Percentiles rank a stretch among this genome's conserved stretches.
These are phyloP conservation scores for Teinopalpus imperialis DNA, from an alignment of 2,888 invertebrate genomes.

Conservation along the genomic window DNA sequence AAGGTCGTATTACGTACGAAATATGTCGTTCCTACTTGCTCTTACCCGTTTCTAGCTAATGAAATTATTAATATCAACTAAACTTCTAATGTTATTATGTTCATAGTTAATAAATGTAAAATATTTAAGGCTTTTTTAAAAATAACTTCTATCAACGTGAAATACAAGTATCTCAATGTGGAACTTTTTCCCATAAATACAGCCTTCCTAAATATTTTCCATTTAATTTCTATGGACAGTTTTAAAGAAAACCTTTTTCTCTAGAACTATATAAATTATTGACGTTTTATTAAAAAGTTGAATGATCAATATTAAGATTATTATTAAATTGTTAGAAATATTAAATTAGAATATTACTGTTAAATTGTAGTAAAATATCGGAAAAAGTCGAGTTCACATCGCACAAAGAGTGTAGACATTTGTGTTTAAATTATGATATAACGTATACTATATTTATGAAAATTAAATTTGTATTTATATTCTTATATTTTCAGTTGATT, in stretches of 20 bases:
- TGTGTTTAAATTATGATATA: conserved; percentile 28
- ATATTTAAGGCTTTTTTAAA: background rate
- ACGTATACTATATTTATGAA: conserved; percentile 6
- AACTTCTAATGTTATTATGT: conserved; percentile 4
- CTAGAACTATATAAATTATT: conserved; percentile 41
- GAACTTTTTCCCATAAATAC: too few species aligned
- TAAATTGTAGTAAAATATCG: conserved; percentile 57
- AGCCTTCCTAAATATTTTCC: conserved; percentile 19
- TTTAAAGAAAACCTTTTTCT: conserved; percentile 33
- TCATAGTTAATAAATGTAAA: background rate
- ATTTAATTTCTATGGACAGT: conserved; percentile 22
- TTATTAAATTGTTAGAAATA: conserved; percentile 55
- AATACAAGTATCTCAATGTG: too few species aligned
- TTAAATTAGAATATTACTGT: conserved; percentile 54
- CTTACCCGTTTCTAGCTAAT: conserved; percentile 9
- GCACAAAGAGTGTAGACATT: conserved; percentile 69
- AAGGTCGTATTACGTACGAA: too few species aligned
- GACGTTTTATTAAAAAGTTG: conserved; percentile 60
- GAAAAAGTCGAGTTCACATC: conserved; percentile 65
- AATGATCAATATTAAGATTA: conserved; percentile 56
- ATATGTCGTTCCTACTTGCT: conserved; percentile 19
- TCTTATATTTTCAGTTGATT: too few species aligned
- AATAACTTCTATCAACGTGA: too few species aligned
- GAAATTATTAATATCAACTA: conserved; percentile 1
- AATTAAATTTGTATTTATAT: conserved; percentile 23